Conservation (phyloP, 2,888 invertebrate genomes). For the Chrysolina haemoptera region DNA sequence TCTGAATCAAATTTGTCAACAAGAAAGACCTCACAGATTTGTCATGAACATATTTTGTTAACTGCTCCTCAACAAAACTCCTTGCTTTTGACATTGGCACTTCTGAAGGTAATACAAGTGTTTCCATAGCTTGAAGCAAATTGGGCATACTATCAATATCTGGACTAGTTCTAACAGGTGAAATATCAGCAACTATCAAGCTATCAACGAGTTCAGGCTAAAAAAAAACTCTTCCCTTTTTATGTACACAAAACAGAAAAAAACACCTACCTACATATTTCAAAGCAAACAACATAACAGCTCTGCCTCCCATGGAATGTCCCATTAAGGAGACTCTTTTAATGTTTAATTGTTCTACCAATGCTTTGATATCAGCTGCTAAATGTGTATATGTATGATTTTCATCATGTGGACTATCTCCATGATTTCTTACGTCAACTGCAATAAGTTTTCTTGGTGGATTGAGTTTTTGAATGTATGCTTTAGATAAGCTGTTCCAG, state of each 20-base stretch:
- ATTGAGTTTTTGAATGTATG: conserved; percentile 73
- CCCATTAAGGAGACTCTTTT: conserved; percentile 82
- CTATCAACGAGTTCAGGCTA: conserved; percentile 78
- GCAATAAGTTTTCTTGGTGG: conserved; percentile 81
- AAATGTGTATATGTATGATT: conserved; percentile 83
- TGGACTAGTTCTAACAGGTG: conserved; percentile 76
- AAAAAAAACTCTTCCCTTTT: conserved; percentile 39
- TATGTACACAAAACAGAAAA: conserved; percentile 9
- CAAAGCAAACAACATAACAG: conserved; percentile 88
- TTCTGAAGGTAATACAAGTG: conserved; percentile 75
- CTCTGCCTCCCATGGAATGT: conserved; percentile 97
- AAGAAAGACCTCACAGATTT: conserved; percentile 82
- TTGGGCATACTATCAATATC: conserved; percentile 76
- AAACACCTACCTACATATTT: conserved; percentile 73
- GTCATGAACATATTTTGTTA: conserved; percentile 74
- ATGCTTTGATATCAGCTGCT: conserved; percentile 80
- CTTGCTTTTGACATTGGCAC: conserved; percentile 81
- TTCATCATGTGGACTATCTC: conserved; percentile 87
- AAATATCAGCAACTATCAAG: conserved; percentile 82
- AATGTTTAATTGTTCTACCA: conserved; percentile 77
- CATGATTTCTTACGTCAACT: conserved; percentile 95
- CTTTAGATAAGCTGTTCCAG: conserved; percentile 86
- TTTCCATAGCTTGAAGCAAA: conserved; percentile 79
- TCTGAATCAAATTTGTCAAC: conserved; percentile 84
- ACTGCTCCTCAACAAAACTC: conserved; percentile 76